Conservation (phyloP, 2,888 invertebrate genomes). For the Pimpla rufipes region DNA sequence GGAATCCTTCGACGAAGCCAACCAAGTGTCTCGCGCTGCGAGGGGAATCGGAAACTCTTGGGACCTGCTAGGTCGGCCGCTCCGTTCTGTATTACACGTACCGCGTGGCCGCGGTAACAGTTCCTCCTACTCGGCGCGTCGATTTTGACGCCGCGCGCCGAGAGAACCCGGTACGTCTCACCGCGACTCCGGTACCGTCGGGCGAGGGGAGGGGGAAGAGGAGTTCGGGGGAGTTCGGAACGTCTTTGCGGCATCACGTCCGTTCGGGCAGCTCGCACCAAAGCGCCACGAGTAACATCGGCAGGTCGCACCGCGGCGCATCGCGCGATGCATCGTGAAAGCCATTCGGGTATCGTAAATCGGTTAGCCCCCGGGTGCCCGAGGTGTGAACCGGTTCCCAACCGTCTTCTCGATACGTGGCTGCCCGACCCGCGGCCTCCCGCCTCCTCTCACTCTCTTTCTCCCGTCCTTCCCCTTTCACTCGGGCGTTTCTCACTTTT, state of each 20-base stretch:
- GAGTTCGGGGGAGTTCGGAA: background rate
- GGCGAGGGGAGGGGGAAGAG: too few relatives aligned
- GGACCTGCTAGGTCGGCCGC: background rate
- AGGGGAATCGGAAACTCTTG: conserved; percentile 53
- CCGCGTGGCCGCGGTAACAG: background rate
- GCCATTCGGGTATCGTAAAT: conserved; percentile 74
- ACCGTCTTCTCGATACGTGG: conserved; percentile 73
- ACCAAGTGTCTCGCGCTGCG: conserved; percentile 23
- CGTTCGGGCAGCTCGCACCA: conserved; percentile 16
- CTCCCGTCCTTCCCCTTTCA: background rate
- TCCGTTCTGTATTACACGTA: conserved; percentile 44
- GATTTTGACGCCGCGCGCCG: background rate
- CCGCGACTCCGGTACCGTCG: conserved; percentile 21
- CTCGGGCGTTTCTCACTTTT: conserved; percentile 8
- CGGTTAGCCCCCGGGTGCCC: conserved; percentile 76
- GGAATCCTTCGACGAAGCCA: conserved; percentile 52
- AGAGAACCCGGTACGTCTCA: conserved; percentile 3
- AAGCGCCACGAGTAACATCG: conserved; percentile 26
- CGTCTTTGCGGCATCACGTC: conserved; percentile 54
- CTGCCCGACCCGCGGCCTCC: conserved; percentile 38
- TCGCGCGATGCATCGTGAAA: conserved; percentile 70
- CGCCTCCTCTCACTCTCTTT: conserved; percentile 13
- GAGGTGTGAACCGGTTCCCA: conserved; percentile 81
- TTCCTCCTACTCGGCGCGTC: background rate
- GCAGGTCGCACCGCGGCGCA: conserved; percentile 39